phyloP scores from a whole-genome alignment of 2,797 vertebrate species.

The Xiphophorus birchmanni region DNA sequence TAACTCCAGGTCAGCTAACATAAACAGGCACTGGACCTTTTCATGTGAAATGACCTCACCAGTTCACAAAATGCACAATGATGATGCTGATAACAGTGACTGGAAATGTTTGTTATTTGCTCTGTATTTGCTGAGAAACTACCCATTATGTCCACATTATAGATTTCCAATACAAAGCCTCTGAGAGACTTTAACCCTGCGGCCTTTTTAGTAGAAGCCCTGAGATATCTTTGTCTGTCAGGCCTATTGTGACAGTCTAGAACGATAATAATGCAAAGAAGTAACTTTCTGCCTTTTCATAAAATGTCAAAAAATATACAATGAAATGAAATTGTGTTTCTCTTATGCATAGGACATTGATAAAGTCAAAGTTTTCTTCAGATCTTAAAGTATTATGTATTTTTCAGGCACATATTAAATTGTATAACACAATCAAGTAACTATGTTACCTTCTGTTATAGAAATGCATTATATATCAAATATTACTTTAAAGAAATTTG shows the following conservation, averaged over 20 bases:
- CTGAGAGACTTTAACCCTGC: background rate
- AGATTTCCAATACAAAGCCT: slow-evolving; percentile 28
- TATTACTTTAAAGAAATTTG: too few species aligned
- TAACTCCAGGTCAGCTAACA: slow-evolving; percentile 69
- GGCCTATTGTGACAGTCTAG: background rate
- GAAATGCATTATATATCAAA: too few species aligned
- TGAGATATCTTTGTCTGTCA: background rate
- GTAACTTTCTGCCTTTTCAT: background rate
- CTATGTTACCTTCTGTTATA: too few species aligned
- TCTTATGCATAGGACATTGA: background rate
- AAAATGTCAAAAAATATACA: background rate
- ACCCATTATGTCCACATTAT: slow-evolving; percentile 26
- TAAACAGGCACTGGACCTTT: slow-evolving; percentile 55
- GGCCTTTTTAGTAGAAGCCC: slow-evolving; percentile 2
- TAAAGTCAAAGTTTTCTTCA: background rate
- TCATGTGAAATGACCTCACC: slow-evolving; percentile 37
- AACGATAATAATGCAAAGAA: background rate
- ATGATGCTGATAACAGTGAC: slow-evolving; percentile 14
- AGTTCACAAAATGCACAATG: slow-evolving; percentile 36
- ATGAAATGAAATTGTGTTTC: background rate
- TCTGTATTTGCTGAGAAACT: slow-evolving; percentile 27
- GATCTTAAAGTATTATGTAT: background rate
- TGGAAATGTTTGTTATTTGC: slow-evolving; percentile 32
- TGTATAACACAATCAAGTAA: too few species aligned
- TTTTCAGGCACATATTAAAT: too few species aligned